Percentiles rank a stretch among this genome's conserved stretches.
Evolutionary conservation across 1,140 invertebrate genomes (phyloP).

Genomic region (Zaprionus kolodkinae): DNA sequence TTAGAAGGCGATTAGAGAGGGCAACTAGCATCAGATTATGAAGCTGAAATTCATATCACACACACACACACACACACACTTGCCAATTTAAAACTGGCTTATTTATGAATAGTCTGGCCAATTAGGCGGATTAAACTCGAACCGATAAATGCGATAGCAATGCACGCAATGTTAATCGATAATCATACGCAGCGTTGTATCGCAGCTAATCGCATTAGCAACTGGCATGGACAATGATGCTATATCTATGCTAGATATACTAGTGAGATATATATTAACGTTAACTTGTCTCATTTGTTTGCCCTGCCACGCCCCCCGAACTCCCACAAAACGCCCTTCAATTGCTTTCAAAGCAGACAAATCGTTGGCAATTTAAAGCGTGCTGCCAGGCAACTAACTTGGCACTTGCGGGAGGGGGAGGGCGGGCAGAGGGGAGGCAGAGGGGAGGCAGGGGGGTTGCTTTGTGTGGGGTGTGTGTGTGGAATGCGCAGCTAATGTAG

Average conservation of each 20-base stretch:
- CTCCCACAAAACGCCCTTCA: neutral
- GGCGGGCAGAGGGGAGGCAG: neutral
- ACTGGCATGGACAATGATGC: neutral
- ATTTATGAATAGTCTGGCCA: neutral
- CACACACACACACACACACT: neutral
- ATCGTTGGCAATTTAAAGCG: conserved; percentile 53
- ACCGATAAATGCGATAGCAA: neutral
- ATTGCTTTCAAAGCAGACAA: conserved; percentile 41
- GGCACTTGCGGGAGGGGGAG: conserved; percentile 26
- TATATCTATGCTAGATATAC: too few relatives aligned
- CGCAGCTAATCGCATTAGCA: conserved; percentile 28
- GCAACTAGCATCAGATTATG: neutral
- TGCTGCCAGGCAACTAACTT: conserved; percentile 59
- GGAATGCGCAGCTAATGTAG: conserved; percentile 61
- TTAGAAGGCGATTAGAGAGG: neutral
- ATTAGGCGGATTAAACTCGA: conserved; percentile 1
- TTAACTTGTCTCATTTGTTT: conserved; percentile 53
- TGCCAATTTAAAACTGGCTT: conserved; percentile 2
- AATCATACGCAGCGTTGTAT: neutral
- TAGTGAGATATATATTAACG: conserved; percentile 34
- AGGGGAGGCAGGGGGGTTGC: neutral
- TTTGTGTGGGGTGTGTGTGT: neutral
- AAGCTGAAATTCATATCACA: neutral
- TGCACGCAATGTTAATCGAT: neutral
- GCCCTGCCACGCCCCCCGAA: neutral